Evolutionary conservation across 2,797 vertebrate genomes (phyloP), one percentile per base, ranked within the genome.

Genomic region (Cyclopterus lumpus): DNA sequence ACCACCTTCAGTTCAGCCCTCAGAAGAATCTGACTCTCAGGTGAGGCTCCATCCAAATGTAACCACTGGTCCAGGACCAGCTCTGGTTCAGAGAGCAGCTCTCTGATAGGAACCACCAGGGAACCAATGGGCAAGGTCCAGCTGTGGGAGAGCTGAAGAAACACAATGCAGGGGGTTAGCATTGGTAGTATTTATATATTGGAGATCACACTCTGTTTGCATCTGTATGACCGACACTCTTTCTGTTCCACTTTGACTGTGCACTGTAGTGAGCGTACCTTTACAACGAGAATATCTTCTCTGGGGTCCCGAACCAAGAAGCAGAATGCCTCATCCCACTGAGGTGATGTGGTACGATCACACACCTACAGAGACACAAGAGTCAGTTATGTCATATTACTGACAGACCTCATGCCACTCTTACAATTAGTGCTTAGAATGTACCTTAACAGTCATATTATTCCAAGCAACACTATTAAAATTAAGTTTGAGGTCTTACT

Each of bases 51-150:
- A 32, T 86, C 92, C 88, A 98, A 89, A 1, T 91, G 67, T 53
- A 98, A 94, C 97, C 97, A 99, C 66, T 89, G 93, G 72, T 98
- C 97, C 83, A 98, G 75, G 55, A 93, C 91, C 82, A 98, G 94
- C 46, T 79, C 88, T 5, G 96, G 94, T 20, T 95, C 93, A 5
- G 86, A 89, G 3, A 99, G 95, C 46, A 98, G 90, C 86, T 97
- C 96, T 24, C 91, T 91, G 46, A 97, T 75, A 1, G 97, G 96
- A 83, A 98, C 90, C 51, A 95, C 93, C 65, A 97, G 71, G 0
- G 93, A 93, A 5, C 97, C 97, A 70, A 97, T 88, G 1, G 93
- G 30, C 74, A 94, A 72, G 4, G 91, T 90, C 95, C 95, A 96
- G 74, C 73, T 90, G 82, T 95, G 95, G 44, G 94, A 94, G 44